A percentile compares a stretch with the other conserved stretches of the same genome.
phyloP scores from a whole-genome alignment of 2,113 vertebrate species.

The Motacilla alba region DNA sequence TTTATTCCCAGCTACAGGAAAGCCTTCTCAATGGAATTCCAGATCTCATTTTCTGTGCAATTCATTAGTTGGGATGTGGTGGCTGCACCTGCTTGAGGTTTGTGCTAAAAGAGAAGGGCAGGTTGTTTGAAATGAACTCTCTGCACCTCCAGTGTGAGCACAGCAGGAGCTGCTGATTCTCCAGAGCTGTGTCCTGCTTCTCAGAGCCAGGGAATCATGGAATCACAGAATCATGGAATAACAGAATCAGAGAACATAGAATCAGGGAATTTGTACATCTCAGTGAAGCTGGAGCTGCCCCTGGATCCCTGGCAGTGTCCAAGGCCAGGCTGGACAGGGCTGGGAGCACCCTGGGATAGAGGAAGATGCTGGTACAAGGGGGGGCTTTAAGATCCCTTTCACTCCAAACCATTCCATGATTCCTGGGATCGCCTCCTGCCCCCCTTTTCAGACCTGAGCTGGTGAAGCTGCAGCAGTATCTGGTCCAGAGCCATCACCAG shows the following conservation, averaged over 20 bases:
- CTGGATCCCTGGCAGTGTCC: not conserved
- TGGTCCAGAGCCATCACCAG: not conserved
- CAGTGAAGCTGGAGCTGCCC: not conserved
- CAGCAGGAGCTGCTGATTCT: not conserved
- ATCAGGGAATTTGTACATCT: not conserved
- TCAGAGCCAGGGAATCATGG: not conserved
- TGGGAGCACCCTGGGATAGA: not conserved
- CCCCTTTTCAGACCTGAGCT: not conserved
- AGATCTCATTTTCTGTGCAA: not conserved
- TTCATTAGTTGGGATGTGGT: not conserved
- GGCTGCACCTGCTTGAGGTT: not conserved
- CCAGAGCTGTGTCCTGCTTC: not conserved
- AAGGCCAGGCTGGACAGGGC: not conserved
- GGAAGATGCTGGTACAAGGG: not conserved
- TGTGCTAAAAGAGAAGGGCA: not conserved
- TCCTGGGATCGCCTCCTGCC: not conserved
- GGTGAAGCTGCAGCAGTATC: not conserved
- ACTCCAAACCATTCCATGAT: not conserved
- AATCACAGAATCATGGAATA: not conserved
- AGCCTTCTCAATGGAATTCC: not conserved
- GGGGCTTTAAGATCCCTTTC: not conserved
- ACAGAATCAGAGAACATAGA: not conserved
- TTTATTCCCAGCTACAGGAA: not conserved
- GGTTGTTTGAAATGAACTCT: not conserved
- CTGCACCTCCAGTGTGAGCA: not conserved